Base-by-base conservation (phyloP, 1,140 invertebrate genomes). In the Achroia grisella region DNA sequence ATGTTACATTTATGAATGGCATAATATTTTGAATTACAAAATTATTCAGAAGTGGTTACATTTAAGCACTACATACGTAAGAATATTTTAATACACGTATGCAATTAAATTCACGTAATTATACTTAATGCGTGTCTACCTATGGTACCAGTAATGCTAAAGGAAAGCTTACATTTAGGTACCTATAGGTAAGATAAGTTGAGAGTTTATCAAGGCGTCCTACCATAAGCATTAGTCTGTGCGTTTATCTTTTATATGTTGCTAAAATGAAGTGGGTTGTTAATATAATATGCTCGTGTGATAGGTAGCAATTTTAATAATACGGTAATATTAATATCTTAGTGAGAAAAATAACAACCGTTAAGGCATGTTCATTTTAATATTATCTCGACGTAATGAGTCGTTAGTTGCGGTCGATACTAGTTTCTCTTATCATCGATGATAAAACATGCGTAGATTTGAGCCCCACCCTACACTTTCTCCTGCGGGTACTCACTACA, bases 391-490 rank as follows among this genome's bases (percentile, higher is more conserved):
- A 32, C n/a, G 59, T 72, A 78, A 80, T 70, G 55, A 71, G 56
- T 71, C 63, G 62, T 78, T 68, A 72, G 56, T 41, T 47, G 43
- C 50, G 64, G 62, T 61, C 55, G 63, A 63, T 63, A 59, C 57
- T 56, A 69, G 65, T 80, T 82, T 82, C 76, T 83, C 76, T 80
- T 83, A 83, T 83, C 79, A 76, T 14, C 48, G 64, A 73, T 77
- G 76, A 83, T 83, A 80, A 80, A 79, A 73, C 71, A 72, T 74
- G 65, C 69, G 67, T 74, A 57, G 57, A 72, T 68, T 58, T 55
- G 57, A 63, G 61, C 66, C 75, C 62, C 76, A 61, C 73, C 72
- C 71, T 69, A 54, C 61, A 74, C 79, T 83, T 83, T 83, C 79
- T 71, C 73, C 63, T 58, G 51, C 49, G 39, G 42, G 17, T 23